phyloP scores from a whole-genome alignment of 92 coral and sea anemone genomes.

The Umimayanthus chanpuru region DNA sequence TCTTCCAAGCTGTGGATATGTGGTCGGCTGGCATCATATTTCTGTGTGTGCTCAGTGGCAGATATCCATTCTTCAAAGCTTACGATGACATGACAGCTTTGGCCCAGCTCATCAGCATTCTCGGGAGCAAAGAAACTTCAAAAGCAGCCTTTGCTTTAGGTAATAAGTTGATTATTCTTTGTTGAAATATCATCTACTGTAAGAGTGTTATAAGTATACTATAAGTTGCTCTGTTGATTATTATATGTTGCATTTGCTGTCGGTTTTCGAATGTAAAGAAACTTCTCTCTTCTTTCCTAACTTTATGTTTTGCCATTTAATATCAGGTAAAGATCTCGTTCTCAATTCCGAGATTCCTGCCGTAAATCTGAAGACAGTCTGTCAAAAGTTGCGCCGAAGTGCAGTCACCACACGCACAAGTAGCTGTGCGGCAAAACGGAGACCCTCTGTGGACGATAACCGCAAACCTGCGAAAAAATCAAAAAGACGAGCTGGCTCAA shows the following conservation, averaged over 20 bases:
- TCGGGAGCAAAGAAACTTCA: conserved; percentile 79
- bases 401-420: conserved; percentile 59
- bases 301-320: conserved; percentile 2
- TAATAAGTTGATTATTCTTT: conserved; percentile 25
- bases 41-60: conserved; percentile 89
- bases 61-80: conserved; percentile 95
- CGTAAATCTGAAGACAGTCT: conserved; percentile 75
- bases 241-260: no score
- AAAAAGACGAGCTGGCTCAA: conserved; percentile 52
- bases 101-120: conserved; percentile 88
- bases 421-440: conserved; percentile 48
- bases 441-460: conserved; percentile 4
- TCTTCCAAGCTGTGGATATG: conserved; percentile 84
- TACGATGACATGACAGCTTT: conserved; percentile 92
- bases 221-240: no score
- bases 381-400: conserved; percentile 77
- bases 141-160: conserved; percentile 70
- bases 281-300: no score
- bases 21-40: conserved; percentile 97
- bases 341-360: conserved; percentile 69
- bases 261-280: no score
- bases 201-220: no score
- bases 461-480: conserved; percentile 43
- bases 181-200: not conserved
- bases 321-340: conserved; percentile 86